Percentiles rank a stretch among this genome's conserved stretches.
These are phyloP conservation scores for Erebia palarica DNA, from an alignment of 2,888 invertebrate genomes.

Conservation along the genomic window DNA sequence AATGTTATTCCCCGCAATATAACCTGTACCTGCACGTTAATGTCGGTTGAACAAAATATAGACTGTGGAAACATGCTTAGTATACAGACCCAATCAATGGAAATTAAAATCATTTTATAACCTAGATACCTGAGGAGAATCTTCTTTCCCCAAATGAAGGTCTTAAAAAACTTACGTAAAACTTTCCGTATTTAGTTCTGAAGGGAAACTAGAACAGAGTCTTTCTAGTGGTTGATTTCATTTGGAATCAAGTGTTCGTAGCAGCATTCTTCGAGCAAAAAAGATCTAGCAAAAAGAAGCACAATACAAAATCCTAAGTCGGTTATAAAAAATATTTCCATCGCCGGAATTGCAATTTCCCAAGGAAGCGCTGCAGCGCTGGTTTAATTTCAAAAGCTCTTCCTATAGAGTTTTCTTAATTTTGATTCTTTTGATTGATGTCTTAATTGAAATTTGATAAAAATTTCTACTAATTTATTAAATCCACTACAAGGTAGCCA, in stretches of 20 bases:
- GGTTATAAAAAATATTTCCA: conserved; percentile 36
- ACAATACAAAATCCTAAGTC: conserved; percentile 39
- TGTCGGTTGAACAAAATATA: too few species aligned
- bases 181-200: background rate
- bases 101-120: too few species aligned
- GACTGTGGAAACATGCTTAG: too few species aligned
- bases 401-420: conserved; percentile 29
- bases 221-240: conserved; percentile 17
- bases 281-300: conserved; percentile 27
- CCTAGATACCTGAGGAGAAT: too few species aligned
- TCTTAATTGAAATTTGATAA: too few species aligned
- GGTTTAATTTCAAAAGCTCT: conserved; percentile 34
- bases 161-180: background rate
- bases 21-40: too few species aligned
- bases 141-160: background rate
- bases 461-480: background rate
- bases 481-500: too few species aligned
- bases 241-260: conserved; percentile 29
- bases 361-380: conserved; percentile 19
- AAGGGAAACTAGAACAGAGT: background rate
- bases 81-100: too few species aligned
- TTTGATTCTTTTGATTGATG: too few species aligned
- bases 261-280: conserved; percentile 22
- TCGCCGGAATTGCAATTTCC: conserved; percentile 35
- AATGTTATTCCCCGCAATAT: too few species aligned